Percentiles rank a stretch among this genome's conserved stretches.
Conservation (phyloP, 2,888 invertebrate genomes). For the Pristionchus exspectatus region DNA sequence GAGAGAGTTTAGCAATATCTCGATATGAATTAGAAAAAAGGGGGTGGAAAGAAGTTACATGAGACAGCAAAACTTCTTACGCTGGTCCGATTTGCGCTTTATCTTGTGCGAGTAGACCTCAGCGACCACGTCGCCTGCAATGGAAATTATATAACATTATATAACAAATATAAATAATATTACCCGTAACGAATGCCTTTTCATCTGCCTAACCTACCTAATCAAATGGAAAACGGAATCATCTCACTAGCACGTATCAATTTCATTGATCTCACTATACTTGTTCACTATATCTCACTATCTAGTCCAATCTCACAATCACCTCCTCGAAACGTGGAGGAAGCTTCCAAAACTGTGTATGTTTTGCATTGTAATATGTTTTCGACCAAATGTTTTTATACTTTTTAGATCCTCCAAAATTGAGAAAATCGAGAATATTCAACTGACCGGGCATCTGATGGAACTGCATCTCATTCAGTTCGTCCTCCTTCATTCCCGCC, state of each 20-base stretch:
- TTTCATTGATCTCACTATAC: too few relatives aligned
- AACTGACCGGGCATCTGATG: slow-evolving; percentile 52
- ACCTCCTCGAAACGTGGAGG: too few relatives aligned
- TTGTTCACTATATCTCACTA: too few relatives aligned
- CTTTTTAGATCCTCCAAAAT: background rate
- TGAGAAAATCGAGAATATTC: background rate
- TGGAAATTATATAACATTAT: background rate
- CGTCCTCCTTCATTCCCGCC: slow-evolving; percentile 67
- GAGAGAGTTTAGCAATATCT: background rate
- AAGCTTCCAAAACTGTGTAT: too few relatives aligned
- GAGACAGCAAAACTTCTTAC: slow-evolving; percentile 57
- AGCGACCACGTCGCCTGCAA: slow-evolving; percentile 68
- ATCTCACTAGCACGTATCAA: too few relatives aligned
- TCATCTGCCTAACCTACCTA: too few relatives aligned
- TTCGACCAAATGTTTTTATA: too few relatives aligned
- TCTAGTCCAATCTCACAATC: too few relatives aligned
- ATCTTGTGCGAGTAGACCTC: slow-evolving; percentile 69
- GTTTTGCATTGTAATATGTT: too few relatives aligned
- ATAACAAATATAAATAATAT: too few relatives aligned
- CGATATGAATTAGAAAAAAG: background rate
- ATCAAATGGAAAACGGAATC: too few relatives aligned
- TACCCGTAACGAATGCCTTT: too few relatives aligned
- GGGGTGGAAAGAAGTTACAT: slow-evolving; percentile 51
- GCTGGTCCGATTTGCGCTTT: slow-evolving; percentile 50
- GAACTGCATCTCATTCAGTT: slow-evolving; percentile 65